Evolutionary conservation across 2,888 invertebrate species (phyloP).

Genomic region (Catocala nupta): DNA sequence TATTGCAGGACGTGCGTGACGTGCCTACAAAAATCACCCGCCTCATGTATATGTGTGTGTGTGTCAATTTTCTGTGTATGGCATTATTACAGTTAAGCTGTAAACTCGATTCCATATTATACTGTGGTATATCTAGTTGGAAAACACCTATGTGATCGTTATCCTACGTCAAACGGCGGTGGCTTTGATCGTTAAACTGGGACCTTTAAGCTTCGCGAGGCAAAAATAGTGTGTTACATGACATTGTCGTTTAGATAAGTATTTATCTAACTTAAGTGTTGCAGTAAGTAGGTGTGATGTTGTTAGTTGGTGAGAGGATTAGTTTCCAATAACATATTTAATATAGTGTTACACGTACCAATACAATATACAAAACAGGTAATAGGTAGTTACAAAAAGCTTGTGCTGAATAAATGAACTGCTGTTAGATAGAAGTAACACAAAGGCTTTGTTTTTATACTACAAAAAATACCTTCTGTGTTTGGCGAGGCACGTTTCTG

Average conservation of each 20-base stretch:
- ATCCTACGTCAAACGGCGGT: conserved; percentile 44
- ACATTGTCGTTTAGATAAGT: conserved; percentile 48
- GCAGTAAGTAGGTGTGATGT: conserved; percentile 5
- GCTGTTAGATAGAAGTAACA: not conserved
- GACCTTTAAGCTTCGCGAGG: conserved; percentile 39
- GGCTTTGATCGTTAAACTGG: conserved; percentile 46
- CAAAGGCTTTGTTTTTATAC: not conserved
- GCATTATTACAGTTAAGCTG: not conserved
- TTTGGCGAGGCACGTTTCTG: not conserved
- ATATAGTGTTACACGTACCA: not conserved
- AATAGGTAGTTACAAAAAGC: conserved; percentile 5
- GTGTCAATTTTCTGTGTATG: conserved; percentile 9
- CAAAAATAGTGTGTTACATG: conserved; percentile 46
- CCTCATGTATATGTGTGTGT: conserved; percentile 4
- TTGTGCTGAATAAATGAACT: conserved; percentile 5
- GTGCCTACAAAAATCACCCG: conserved; percentile 9
- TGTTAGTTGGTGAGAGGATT: not conserved
- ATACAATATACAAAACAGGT: conserved; percentile 1
- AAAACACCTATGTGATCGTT: conserved; percentile 39
- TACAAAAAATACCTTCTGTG: not conserved
- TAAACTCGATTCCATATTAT: conserved; percentile 8
- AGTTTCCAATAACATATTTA: too few species aligned
- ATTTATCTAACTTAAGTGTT: conserved; percentile 30
- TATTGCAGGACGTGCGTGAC: conserved; percentile 22
- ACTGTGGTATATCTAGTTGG: conserved; percentile 16